phyloP scores from a whole-genome alignment of 2,888 invertebrate species.

The Lacanobia wlatinum region DNA sequence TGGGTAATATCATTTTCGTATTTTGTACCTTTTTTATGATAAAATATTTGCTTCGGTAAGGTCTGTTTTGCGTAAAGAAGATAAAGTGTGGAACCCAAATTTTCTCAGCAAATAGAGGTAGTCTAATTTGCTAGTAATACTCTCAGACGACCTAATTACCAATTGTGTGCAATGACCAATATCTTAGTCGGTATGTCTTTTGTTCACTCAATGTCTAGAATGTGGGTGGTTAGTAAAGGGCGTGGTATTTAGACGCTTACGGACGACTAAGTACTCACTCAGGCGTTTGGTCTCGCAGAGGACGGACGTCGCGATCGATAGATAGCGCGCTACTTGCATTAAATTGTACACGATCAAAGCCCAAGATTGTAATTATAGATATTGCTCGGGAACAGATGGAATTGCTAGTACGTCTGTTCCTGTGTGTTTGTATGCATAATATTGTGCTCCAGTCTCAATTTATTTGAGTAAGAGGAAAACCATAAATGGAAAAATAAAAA shows the following conservation, averaged over 20 bases:
- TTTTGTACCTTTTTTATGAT: constrained; percentile 42
- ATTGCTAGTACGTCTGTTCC: constrained; percentile 7
- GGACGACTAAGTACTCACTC: constrained; percentile 71
- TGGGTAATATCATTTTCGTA: constrained; percentile 43
- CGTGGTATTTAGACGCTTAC: constrained; percentile 73
- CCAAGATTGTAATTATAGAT: constrained; percentile 60
- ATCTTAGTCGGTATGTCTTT: constrained; percentile 31
- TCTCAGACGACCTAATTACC: constrained; percentile 1
- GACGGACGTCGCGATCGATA: constrained; percentile 69
- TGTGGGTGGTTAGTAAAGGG: constrained; percentile 77
- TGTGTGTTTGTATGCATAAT: constrained; percentile 26
- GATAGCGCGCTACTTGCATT: constrained; percentile 62
- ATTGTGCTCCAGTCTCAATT: neutral
- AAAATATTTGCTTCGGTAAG: constrained; percentile 41
- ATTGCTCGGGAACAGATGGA: constrained; percentile 24
- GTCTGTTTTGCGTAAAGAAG: constrained; percentile 18
- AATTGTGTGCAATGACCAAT: constrained; percentile 31
- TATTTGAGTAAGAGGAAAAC: constrained; percentile 1
- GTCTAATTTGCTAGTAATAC: constrained; percentile 13
- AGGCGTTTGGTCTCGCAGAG: constrained; percentile 66
- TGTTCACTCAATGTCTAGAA: constrained; percentile 50
- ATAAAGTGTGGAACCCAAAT: constrained; percentile 1
- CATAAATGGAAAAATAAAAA: constrained; percentile 23
- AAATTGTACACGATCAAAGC: constrained; percentile 63
- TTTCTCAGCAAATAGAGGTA: neutral